Evolutionary conservation across 2,888 invertebrate species (phyloP), one percentile per base, ranked within the genome.

Genomic region (Hypsopygia costalis): DNA sequence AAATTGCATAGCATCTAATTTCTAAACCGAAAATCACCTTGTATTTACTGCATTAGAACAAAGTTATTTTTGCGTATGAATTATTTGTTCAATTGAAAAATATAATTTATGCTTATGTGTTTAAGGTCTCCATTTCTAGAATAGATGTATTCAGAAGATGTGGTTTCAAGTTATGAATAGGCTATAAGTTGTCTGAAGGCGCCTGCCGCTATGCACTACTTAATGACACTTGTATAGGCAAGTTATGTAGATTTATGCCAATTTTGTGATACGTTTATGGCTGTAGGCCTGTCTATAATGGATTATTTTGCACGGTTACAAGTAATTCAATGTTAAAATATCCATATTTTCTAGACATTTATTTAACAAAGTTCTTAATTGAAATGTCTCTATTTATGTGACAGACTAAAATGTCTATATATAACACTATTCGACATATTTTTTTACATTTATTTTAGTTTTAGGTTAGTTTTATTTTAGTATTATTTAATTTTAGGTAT

Each of bases 191-290:
- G 73, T 68, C 74, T 66, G 62, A 62, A 75, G 73, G 71, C 74
- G 70, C 69, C 65, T 59, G 68, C 16, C 16, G 16, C 63, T 63
- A 61, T 70, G 71, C 71, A 73, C 75, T 63, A 64, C 62, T 73
- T 77, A 78, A 78, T 77, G 74, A 73, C 72, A 71, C 70, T 59
- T 74, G 69, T 70, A 71, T 67, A 59, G 70, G 62, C 61, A 62
- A 72, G 72, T 69, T 74, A 75, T 75, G 76, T 58, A 76, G 71
- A 79, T 79, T 67, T 68, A 71, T 68, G 67, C 68, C 76, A 73
- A 73, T 77, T 78, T 69, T 62, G 68, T 59, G 59, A 58, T 57
- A 56, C 58, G 55, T 51, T 50, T 53, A 54, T 55, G 51, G 10
- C 33, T 47, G 28, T 27, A 27, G 7, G 27, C 29, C 11, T 29